Evolutionary conservation across 2,113 vertebrate species (phyloP).

Genomic region (Drymodes brunneopygia): DNA sequence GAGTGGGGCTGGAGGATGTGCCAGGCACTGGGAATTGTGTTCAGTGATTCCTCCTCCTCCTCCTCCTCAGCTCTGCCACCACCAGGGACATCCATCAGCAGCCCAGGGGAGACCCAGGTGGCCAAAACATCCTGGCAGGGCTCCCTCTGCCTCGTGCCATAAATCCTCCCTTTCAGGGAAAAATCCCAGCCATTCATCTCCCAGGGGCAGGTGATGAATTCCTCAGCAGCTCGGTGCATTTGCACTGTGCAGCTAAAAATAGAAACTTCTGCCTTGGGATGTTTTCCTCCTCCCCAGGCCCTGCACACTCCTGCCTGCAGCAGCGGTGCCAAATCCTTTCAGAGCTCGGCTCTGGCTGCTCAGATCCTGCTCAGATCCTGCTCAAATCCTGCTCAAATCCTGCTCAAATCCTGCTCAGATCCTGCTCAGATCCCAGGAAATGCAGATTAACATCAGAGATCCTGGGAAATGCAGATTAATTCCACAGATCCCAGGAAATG

Average conservation of each 20-base stretch:
- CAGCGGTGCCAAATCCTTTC: not conserved
- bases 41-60: not conserved
- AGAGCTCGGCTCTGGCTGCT: not conserved
- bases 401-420: not conserved
- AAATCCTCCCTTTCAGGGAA: not conserved
- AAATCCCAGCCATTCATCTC: not conserved
- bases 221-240: not conserved
- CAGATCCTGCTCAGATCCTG: not conserved
- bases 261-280: not conserved
- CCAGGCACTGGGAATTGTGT: not conserved
- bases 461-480: no score
- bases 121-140: rapidly evolving
- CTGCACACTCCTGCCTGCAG: not conserved
- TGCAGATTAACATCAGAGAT: not conserved
- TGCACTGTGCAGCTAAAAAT: conserved; percentile 9
- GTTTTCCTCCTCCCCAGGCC: not conserved
- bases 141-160: not conserved
- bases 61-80: not conserved
- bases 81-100: rapidly evolving
- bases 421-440: not conserved
- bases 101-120: rapidly evolving
- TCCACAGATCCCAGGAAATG: no score
- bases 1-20: not conserved
- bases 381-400: not conserved
- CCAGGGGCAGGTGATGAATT: not conserved